phyloP scores from a whole-genome alignment of 2,797 vertebrate species.

The Enteromius radiatus region DNA sequence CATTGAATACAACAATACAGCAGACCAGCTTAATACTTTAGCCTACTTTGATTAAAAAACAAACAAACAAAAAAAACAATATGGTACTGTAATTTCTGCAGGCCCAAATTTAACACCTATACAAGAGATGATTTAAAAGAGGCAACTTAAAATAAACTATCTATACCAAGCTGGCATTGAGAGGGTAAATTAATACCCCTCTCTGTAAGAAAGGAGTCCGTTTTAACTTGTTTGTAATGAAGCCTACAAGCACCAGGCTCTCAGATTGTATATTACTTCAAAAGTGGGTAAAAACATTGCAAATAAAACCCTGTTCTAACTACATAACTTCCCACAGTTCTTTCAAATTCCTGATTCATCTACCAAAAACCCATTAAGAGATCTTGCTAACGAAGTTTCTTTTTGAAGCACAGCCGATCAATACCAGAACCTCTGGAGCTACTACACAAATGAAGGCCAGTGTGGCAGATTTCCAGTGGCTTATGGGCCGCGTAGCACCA shows the following conservation, averaged over 20 bases:
- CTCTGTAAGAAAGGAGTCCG: constrained; percentile 47
- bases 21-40: not conserved
- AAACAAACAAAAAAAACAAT: not conserved
- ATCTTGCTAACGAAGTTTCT: not conserved
- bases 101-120: not conserved
- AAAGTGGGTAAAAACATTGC: not conserved
- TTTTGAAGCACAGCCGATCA: constrained; percentile 6
- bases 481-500: constrained; percentile 9
- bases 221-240: not conserved
- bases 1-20: not conserved
- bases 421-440: constrained; percentile 13
- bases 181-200: constrained; percentile 34
- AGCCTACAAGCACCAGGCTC: too few species aligned
- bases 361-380: not conserved
- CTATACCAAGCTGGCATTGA: not conserved
- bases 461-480: constrained; percentile 32
- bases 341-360: not conserved
- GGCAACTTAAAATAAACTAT: constrained; percentile 11
- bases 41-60: not conserved
- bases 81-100: not conserved
- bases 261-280: not conserved
- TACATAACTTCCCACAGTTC: not conserved
- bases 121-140: not conserved
- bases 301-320: not conserved
- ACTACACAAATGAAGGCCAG: constrained; percentile 31